Percentiles rank a stretch among this genome's conserved stretches.
Evolutionary conservation across 2,113 vertebrate species (phyloP).

Genomic region (Todiramphus chloris): DNA sequence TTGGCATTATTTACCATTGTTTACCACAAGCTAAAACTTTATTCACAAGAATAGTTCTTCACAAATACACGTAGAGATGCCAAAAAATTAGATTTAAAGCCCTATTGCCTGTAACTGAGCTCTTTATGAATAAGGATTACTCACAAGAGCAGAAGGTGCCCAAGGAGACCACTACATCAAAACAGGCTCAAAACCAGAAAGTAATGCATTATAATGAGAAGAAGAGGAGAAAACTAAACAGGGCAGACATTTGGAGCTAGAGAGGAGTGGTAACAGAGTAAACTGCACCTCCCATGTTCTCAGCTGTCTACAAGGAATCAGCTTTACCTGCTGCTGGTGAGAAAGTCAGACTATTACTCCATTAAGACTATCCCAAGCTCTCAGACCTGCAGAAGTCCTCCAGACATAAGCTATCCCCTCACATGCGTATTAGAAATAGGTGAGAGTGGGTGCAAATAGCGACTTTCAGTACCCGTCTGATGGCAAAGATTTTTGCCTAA

Average conservation of each 20-base stretch:
- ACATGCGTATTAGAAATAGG: not conserved
- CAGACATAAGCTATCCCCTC: not conserved
- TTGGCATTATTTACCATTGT: slow-evolving; percentile 20
- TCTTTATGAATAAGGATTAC: slow-evolving; percentile 40
- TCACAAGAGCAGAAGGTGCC: not conserved
- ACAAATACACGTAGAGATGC: slow-evolving; percentile 15
- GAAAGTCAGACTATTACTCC: not conserved
- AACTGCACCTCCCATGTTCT: not conserved
- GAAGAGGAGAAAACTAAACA: not conserved
- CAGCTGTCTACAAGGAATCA: not conserved
- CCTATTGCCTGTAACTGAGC: not conserved
- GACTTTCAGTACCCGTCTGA: not conserved
- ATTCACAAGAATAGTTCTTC: not conserved
- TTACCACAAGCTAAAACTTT: slow-evolving; percentile 33
- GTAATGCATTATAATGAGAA: not conserved
- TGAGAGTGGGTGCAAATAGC: not conserved
- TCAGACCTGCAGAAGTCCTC: not conserved
- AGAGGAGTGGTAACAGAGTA: not conserved
- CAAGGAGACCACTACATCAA: slow-evolving; percentile 24
- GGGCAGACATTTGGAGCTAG: not conserved
- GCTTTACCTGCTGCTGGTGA: not conserved
- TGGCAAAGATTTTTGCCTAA: not conserved
- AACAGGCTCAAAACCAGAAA: not conserved
- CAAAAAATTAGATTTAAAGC: slow-evolving; percentile 14
- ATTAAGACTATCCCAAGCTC: not conserved